phyloP scores from a whole-genome alignment of 2,113 vertebrate species.

The Lutjanus erythropterus region DNA sequence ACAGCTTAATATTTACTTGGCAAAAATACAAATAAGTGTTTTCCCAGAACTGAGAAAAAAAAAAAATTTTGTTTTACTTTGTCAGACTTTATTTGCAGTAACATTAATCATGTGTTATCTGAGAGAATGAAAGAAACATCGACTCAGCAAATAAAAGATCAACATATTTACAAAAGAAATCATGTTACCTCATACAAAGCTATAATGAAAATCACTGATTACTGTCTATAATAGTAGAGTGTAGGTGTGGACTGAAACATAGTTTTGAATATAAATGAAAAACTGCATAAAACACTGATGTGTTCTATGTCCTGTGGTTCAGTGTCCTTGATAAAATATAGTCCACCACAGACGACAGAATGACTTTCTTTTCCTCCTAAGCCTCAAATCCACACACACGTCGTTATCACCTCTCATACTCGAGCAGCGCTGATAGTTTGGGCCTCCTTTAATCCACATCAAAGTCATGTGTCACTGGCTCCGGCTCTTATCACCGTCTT shows the following conservation, averaged over 20 bases:
- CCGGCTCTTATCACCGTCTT: conserved; percentile 2
- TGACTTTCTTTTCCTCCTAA: neutral
- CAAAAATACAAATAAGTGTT: too few relatives aligned
- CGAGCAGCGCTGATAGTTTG: neutral
- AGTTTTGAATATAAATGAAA: neutral
- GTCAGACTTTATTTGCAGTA: too few relatives aligned
- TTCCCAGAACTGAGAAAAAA: too few relatives aligned
- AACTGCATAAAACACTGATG: neutral
- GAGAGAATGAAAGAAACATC: neutral
- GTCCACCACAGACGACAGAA: neutral
- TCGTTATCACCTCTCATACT: neutral
- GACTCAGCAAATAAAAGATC: neutral
- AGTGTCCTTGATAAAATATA: neutral
- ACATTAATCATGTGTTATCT: too few relatives aligned
- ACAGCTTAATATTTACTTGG: neutral
- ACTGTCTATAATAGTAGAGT: neutral
- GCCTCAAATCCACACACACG: conserved; percentile 1
- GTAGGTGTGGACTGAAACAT: neutral
- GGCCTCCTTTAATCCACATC: conserved; percentile 29
- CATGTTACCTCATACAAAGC: neutral
- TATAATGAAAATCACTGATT: neutral
- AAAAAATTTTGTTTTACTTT: too few relatives aligned
- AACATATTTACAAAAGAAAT: neutral
- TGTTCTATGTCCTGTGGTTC: neutral
- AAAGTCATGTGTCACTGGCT: conserved; percentile 1